phyloP scores from a whole-genome alignment of 2,888 invertebrate genomes.

The Pyrrhopygopsis socrates region DNA sequence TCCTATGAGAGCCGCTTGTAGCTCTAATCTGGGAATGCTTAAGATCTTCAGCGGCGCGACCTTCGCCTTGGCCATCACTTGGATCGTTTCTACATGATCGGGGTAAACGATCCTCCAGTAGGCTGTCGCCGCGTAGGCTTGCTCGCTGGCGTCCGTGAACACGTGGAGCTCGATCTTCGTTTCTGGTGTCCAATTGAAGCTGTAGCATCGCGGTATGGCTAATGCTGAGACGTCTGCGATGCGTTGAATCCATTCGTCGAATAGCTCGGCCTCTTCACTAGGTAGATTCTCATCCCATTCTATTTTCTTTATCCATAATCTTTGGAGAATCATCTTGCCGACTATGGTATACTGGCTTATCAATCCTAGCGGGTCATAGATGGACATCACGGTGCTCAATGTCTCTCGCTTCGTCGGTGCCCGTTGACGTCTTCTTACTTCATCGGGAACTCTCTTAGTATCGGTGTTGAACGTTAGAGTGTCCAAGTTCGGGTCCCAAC shows the following conservation, averaged over 20 bases:
- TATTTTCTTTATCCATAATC: slow-evolving; percentile 43
- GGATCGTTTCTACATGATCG: background rate
- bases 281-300: slow-evolving; percentile 39
- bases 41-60: slow-evolving; percentile 33
- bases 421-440: background rate
- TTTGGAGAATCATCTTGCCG: slow-evolving; percentile 33
- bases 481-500: slow-evolving; percentile 23
- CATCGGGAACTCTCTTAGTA: slow-evolving; percentile 2
- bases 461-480: slow-evolving; percentile 24
- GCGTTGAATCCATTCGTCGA: background rate
- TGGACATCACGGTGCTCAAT: slow-evolving; percentile 78
- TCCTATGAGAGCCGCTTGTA: slow-evolving; percentile 33
- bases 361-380: slow-evolving; percentile 85
- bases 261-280: slow-evolving; percentile 53
- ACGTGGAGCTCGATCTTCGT: slow-evolving; percentile 75
- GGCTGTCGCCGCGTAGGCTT: slow-evolving; percentile 29
- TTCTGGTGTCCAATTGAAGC: slow-evolving; percentile 60
- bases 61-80: slow-evolving; percentile 9
- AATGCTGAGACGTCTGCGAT: slow-evolving; percentile 37
- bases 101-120: slow-evolving; percentile 15
- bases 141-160: slow-evolving; percentile 38
- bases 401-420: slow-evolving; percentile 42
- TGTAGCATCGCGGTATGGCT: slow-evolving; percentile 82
- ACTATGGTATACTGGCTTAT: slow-evolving; percentile 22
- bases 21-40: slow-evolving; percentile 28